Evolutionary conservation across 2,888 invertebrate species (phyloP), one percentile per base, ranked within the genome.

Genomic region (Caenorhabditis virilis): DNA sequence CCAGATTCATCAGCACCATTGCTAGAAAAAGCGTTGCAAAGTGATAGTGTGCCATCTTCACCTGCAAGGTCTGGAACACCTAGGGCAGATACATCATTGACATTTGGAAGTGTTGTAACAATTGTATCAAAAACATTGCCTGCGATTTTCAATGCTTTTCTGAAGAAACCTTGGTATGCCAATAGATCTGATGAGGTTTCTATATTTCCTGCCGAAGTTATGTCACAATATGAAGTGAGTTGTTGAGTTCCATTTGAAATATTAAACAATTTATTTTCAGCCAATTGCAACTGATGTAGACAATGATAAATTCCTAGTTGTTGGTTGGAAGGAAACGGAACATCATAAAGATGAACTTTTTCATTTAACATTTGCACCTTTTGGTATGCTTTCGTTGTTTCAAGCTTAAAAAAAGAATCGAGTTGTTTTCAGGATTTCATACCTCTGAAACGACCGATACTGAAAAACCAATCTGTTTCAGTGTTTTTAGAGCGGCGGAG

Each of bases 101-200:
- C 23, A n/a, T 64, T 64, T 33, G 64, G 58, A 38, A 64, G 51
- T 13, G 64, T 64, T 5, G 64, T 64, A 2, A 58, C 64, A 6
- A 27, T 64, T 2, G 64, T 64, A n/a, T n/a, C n/a, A n/a, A 25
- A 38, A 23, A 58, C 50, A 0, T 51, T 64, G 6, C 64, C 64
- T 26, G 41, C 64, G 4, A 58, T 64, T 16, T 36, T 64, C 30
- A 64, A 58, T 43, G 58, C 58, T 16, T 55, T 58, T 2, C 33
- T 64, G 36, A 64, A 58, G 15, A 64, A 64, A 30, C 64, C 64
- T 7, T 64, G 64, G 64, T 64, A 64, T 46, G 41, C 64, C 4
- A 54, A 52, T 9, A 22, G 64, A 27, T 9, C 20, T 18, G 64
- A 64, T 33, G 64, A 64, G 53, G 64, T 64, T 2, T 50, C 45